Conservation (phyloP, 2,888 invertebrate species). For the Nemurella pictetii region DNA sequence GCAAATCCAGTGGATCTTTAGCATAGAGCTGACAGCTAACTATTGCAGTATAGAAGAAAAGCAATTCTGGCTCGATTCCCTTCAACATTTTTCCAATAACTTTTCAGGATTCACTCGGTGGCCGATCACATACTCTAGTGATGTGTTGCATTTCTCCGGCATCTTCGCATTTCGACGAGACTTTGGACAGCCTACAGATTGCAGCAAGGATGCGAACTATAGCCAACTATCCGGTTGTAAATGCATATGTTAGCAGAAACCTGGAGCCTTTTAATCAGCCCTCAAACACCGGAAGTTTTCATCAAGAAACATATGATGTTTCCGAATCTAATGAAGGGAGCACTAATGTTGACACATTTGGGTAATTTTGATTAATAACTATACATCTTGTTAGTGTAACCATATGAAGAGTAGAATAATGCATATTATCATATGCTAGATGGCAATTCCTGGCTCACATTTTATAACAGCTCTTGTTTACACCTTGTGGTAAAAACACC, state of each 20-base stretch:
- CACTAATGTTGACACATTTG: constrained; percentile 59
- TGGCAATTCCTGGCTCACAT: no score
- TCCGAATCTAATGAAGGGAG: constrained; percentile 41
- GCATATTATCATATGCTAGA: no score
- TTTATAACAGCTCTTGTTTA: no score
- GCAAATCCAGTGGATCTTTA: no score
- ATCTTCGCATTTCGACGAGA: constrained; percentile 68
- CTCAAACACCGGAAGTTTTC: constrained; percentile 34
- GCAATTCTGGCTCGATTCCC: no score
- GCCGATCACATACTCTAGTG: constrained; percentile 72
- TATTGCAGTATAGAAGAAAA: no score
- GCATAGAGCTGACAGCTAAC: no score
- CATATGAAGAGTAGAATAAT: no score
- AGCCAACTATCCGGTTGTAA: constrained; percentile 71
- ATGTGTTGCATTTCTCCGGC: constrained; percentile 74
- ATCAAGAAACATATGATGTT: constrained; percentile 35
- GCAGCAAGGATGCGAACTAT: constrained; percentile 68
- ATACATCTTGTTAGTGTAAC: no score
- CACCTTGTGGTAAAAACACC: no score
- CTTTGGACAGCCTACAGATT: constrained; percentile 68
- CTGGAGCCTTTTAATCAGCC: constrained; percentile 41
- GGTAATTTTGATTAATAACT: constrained; percentile 48
- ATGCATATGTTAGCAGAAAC: constrained; percentile 55
- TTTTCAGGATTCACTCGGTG: constrained; percentile 76
- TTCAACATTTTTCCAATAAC: constrained; percentile 52